phyloP scores from a whole-genome alignment of 2,113 vertebrate genomes.

The Camelus dromedarius region DNA sequence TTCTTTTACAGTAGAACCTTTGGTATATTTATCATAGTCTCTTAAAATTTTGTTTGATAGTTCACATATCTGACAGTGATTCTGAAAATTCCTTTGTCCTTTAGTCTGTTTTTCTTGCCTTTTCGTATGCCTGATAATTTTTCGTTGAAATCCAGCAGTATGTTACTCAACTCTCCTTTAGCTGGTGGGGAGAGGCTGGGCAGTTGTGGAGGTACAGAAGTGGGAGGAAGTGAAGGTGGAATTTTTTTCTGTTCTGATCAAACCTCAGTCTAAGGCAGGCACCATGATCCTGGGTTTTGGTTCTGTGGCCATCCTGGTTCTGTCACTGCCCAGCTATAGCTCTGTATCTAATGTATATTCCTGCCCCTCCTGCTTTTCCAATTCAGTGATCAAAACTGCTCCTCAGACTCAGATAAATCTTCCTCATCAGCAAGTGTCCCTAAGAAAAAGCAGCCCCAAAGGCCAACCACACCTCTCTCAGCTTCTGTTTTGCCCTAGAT shows the following conservation, averaged over 20 bases:
- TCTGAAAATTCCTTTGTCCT: not conserved
- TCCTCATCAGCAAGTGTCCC: not conserved
- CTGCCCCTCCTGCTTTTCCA: not conserved
- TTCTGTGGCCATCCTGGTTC: not conserved
- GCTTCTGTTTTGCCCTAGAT: not conserved
- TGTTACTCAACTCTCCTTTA: not conserved
- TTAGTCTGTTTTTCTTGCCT: not conserved
- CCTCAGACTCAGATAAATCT: not conserved
- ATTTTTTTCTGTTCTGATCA: not conserved
- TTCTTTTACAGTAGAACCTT: not conserved
- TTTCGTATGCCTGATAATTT: not conserved
- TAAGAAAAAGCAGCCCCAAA: not conserved
- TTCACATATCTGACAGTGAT: not conserved
- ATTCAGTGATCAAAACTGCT: not conserved
- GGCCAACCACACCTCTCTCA: not conserved
- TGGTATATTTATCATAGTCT: not conserved
- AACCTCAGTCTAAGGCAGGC: not conserved
- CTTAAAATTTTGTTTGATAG: not conserved
- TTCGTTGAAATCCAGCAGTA: not conserved
- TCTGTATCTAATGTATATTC: not conserved
- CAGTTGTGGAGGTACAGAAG: not conserved
- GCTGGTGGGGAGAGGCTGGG: not conserved
- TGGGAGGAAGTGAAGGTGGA: too few relatives aligned
- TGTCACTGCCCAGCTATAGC: not conserved
- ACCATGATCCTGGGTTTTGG: not conserved